A percentile compares a stretch with the other conserved stretches of the same genome.
These are phyloP conservation scores for Pseudomyrmex dendroicus DNA, from an alignment of 1,140 invertebrate species.

Conservation along the genomic window DNA sequence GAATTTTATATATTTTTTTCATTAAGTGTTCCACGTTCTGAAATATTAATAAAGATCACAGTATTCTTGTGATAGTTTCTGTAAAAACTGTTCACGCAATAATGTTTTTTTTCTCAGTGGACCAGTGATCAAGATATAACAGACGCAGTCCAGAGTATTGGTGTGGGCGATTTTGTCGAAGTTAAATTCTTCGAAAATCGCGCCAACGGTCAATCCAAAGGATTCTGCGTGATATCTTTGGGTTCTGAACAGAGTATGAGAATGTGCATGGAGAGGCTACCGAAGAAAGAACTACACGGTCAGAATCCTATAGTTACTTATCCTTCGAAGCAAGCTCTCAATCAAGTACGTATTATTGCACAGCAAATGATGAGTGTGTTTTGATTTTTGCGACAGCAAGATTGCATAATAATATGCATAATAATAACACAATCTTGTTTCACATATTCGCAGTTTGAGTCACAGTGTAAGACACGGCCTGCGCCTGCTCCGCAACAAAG, in stretches of 20 bases:
- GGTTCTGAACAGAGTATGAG: constrained; percentile 96
- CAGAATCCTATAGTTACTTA: constrained; percentile 97
- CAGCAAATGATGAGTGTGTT: neutral
- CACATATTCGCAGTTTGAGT: constrained; percentile 90
- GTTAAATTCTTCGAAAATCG: constrained; percentile 99
- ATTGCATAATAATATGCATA: neutral
- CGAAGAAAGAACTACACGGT: constrained; percentile 97
- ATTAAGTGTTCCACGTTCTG: neutral
- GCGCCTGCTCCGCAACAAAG: constrained; percentile 88
- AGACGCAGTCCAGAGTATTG: constrained; percentile 93
- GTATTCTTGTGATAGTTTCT: neutral
- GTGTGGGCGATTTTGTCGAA: constrained; percentile 97
- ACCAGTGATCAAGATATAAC: constrained; percentile 98
- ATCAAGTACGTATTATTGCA: constrained; percentile 80
- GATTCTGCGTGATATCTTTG: constrained; percentile 96
- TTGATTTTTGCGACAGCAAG: neutral
- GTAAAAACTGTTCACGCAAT: neutral
- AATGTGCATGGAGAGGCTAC: constrained; percentile 95
- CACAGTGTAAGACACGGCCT: constrained; percentile 95
- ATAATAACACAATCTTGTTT: constrained; percentile 14
- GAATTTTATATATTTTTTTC: neutral
- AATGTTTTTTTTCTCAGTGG: constrained; percentile 90
- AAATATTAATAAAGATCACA: neutral
- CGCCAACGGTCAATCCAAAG: constrained; percentile 99
- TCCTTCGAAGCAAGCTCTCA: constrained; percentile 96